Percentiles rank a stretch among this genome's conserved stretches.
These are phyloP conservation scores for Zaprionus davidi DNA, from an alignment of 1,140 invertebrate genomes.

Conservation along the genomic window DNA sequence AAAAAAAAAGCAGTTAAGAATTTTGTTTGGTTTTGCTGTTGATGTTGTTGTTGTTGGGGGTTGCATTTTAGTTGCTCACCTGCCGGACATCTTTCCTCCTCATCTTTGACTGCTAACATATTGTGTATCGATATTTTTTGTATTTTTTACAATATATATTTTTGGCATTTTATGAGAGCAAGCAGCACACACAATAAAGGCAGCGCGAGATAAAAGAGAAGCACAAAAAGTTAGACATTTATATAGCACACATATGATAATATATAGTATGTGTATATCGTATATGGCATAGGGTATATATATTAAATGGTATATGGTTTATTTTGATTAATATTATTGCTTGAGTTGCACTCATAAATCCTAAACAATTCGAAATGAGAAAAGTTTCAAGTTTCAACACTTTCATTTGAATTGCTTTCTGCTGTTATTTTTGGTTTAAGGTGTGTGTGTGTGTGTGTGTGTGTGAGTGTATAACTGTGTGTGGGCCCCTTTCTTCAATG, in stretches of 20 bases:
- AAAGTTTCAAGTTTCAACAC: constrained; percentile 66
- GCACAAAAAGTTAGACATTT: constrained; percentile 76
- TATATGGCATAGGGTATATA: constrained; percentile 30
- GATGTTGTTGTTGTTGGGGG: constrained; percentile 36
- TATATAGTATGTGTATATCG: constrained; percentile 3
- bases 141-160: constrained; percentile 40
- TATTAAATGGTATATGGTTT: constrained; percentile 27
- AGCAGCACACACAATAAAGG: constrained; percentile 65
- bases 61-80: constrained; percentile 85
- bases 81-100: constrained; percentile 88
- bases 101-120: constrained; percentile 87
- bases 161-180: constrained; percentile 59
- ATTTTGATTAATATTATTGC: constrained; percentile 36
- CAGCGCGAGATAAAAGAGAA: constrained; percentile 58
- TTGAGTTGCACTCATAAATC: constrained; percentile 29
- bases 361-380: constrained; percentile 6
- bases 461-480: constrained; percentile 28
- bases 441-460: constrained; percentile 12
- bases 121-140: constrained; percentile 32
- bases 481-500: constrained; percentile 10
- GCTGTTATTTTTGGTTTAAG: constrained; percentile 22
- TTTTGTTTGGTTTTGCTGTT: constrained; percentile 22
- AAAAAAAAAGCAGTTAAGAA: constrained; percentile 36
- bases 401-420: constrained; percentile 52
- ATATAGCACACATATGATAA: constrained; percentile 20